Conservation (phyloP, 2,797 vertebrate species). For the Dicrostonyx torquatus region DNA sequence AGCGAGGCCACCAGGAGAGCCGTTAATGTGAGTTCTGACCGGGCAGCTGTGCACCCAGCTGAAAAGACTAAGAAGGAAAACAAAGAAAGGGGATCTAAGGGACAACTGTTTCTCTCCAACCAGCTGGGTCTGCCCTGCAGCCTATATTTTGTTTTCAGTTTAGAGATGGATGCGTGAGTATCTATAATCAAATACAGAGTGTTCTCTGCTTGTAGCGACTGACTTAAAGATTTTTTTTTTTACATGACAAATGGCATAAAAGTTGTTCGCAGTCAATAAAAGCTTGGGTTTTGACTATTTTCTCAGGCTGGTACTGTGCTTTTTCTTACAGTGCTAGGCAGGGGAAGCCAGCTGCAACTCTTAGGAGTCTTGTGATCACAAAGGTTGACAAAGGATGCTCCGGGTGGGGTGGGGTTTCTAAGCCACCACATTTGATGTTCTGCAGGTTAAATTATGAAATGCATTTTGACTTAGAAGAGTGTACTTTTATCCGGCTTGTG, state of each 20-base stretch:
- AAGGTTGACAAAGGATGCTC: not conserved
- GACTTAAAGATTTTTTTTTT: not conserved
- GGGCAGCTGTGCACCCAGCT: not conserved
- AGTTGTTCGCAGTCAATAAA: not conserved
- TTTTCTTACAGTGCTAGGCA: not conserved
- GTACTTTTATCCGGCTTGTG: not conserved
- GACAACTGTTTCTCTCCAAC: not conserved
- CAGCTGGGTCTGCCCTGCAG: not conserved
- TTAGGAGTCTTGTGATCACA: not conserved
- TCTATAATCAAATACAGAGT: not conserved
- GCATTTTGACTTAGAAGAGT: not conserved
- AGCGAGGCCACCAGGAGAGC: not conserved
- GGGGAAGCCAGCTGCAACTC: not conserved
- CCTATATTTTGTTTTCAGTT: slow-evolving; percentile 25
- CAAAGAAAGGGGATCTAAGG: not conserved
- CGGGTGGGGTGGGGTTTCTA: not conserved
- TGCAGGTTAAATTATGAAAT: not conserved
- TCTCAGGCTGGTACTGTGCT: not conserved
- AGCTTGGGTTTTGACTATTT: not conserved
- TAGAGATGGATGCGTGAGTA: not conserved
- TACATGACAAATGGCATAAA: not conserved
- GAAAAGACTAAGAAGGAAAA: not conserved
- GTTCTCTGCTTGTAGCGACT: not conserved
- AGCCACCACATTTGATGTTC: too few species aligned
- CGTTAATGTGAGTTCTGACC: not conserved